Conservation (phyloP, 2,113 vertebrate species). For the Nothoprocta pentlandii region DNA sequence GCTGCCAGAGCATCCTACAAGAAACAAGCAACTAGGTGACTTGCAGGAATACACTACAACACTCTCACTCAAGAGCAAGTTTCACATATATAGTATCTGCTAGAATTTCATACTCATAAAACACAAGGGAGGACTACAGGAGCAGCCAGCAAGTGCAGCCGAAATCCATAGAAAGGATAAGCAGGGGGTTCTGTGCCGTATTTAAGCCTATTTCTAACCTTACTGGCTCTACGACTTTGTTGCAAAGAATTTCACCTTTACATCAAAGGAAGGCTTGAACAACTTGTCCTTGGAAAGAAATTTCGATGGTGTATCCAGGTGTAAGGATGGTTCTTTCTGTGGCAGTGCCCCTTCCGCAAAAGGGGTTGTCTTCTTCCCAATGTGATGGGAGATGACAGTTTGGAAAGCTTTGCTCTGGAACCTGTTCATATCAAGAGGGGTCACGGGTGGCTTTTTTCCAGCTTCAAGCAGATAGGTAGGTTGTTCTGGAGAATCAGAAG, state of each 20-base stretch:
- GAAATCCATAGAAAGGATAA: not conserved
- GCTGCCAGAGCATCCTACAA: constrained; percentile 89
- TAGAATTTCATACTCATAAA: not conserved
- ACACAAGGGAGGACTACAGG: not conserved
- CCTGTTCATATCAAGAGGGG: constrained; percentile 89
- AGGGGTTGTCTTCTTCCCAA: constrained; percentile 51
- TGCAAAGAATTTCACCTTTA: constrained; percentile 82
- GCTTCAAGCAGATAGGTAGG: constrained; percentile 57
- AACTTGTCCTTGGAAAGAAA: constrained; percentile 93
- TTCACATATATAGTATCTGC: not conserved
- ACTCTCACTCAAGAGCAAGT: not conserved
- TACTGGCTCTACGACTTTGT: not conserved
- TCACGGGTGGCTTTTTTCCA: constrained; percentile 80
- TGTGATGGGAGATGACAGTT: constrained; percentile 82
- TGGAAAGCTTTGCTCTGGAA: constrained; percentile 93
- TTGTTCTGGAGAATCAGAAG: constrained; percentile 19
- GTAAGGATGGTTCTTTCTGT: constrained; percentile 84
- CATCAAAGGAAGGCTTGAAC: constrained; percentile 92
- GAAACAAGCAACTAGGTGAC: not conserved
- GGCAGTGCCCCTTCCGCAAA: constrained; percentile 24
- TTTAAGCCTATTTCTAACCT: not conserved
- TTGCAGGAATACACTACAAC: not conserved
- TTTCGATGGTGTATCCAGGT: constrained; percentile 94
- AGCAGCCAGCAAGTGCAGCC: not conserved
- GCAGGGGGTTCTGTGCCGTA: not conserved